Conservation (phyloP, 1,140 invertebrate species). For the Orius laevigatus region DNA sequence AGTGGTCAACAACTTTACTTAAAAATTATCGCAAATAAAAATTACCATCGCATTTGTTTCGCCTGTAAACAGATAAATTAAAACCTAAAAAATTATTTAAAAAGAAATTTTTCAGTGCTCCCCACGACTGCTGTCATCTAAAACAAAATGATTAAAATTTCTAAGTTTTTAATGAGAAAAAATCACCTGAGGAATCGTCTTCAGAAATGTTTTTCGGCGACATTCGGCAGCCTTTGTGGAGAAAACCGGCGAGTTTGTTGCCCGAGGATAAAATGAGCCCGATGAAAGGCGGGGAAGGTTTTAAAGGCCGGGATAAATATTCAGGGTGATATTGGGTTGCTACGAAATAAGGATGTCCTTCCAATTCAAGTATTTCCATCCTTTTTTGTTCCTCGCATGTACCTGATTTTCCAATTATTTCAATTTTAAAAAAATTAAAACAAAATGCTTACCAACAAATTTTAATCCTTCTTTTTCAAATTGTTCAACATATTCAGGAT, state of each 20-base stretch:
- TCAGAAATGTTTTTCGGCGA: constrained; percentile 49
- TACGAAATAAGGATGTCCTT: constrained; percentile 77
- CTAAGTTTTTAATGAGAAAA: not conserved
- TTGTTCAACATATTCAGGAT: constrained; percentile 63
- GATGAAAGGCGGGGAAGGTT: constrained; percentile 88
- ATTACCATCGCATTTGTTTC: too few species aligned
- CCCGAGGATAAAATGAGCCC: constrained; percentile 80
- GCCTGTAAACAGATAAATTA: too few species aligned
- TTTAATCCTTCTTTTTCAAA: constrained; percentile 70
- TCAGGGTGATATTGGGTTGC: constrained; percentile 97
- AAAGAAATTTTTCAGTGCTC: too few species aligned
- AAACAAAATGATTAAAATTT: too few species aligned
- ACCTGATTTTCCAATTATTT: constrained; percentile 27
- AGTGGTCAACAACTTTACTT: too few species aligned
- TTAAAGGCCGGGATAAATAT: constrained; percentile 83
- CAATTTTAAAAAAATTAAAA: constrained; percentile 16
- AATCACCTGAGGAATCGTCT: constrained; percentile 46
- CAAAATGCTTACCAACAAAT: constrained; percentile 60
- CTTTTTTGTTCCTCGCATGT: constrained; percentile 48
- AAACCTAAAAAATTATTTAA: too few species aligned
- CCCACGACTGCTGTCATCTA: too few species aligned
- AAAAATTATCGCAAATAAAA: too few species aligned
- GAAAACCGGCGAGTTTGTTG: constrained; percentile 51
- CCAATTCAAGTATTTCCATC: constrained; percentile 74
- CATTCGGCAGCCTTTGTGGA: constrained; percentile 49